phyloP scores from a whole-genome alignment of 2,113 vertebrate species.

The Passer domesticus region DNA sequence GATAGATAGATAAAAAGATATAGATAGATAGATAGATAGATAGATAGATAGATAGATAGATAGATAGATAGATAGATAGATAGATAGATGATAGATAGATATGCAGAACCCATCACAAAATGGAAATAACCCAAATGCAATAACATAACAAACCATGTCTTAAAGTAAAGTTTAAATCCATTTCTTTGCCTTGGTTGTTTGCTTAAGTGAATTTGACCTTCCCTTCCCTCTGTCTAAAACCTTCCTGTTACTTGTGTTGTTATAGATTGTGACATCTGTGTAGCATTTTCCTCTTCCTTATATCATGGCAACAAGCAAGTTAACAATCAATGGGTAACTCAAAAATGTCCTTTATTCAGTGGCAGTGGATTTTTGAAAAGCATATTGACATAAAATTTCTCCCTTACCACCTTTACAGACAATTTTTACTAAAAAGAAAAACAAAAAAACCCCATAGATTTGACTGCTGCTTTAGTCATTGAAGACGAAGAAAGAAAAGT shows the following conservation, averaged over 20 bases:
- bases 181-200: neutral
- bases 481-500: neutral
- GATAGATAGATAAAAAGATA: neutral
- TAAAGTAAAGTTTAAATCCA: neutral
- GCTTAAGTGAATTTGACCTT: conserved; percentile 14
- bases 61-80: neutral
- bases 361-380: neutral
- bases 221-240: neutral
- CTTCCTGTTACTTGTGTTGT: neutral
- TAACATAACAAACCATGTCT: neutral
- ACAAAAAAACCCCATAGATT: neutral
- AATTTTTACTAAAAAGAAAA: neutral
- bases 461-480: conserved; percentile 17
- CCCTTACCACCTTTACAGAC: neutral
- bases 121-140: neutral
- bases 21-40: neutral
- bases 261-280: neutral
- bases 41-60: neutral
- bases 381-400: neutral
- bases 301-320: neutral
- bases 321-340: neutral
- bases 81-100: neutral
- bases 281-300: neutral
- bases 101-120: neutral
- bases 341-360: neutral